Evolutionary conservation across 2,888 invertebrate species (phyloP).

Genomic region (Torymus tubicola): DNA sequence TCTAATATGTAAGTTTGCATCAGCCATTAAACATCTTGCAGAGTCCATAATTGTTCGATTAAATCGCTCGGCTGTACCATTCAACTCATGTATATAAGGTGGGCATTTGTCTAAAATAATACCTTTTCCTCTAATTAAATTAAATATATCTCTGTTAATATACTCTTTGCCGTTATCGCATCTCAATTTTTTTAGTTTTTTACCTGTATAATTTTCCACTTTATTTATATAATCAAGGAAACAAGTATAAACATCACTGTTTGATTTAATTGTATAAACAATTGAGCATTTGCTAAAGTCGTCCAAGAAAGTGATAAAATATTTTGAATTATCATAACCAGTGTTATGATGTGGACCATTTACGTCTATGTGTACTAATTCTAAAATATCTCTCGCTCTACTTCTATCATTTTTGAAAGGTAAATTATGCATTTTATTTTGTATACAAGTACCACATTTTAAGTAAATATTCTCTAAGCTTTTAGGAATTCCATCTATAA

Average conservation of each 20-base stretch:
- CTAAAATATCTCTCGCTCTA: background rate
- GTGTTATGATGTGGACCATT: background rate
- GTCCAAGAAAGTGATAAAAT: background rate
- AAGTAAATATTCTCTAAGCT: background rate
- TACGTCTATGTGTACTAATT: background rate
- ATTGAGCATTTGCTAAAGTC: background rate
- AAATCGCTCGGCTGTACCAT: no score
- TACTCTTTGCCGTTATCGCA: constrained; percentile 20
- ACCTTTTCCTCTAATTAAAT: background rate
- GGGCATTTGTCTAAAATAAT: background rate
- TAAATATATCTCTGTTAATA: constrained; percentile 7
- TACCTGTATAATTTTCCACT: background rate
- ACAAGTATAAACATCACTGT: background rate
- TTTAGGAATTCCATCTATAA: background rate
- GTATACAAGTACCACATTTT: constrained; percentile 1
- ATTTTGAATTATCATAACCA: background rate
- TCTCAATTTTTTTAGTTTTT: background rate
- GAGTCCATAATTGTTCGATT: background rate
- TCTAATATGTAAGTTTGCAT: background rate
- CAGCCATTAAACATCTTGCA: background rate
- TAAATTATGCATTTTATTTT: no score
- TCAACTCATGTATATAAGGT: no score
- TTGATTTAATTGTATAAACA: background rate
- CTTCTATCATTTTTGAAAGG: constrained; percentile 8
- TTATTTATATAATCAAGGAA: constrained; percentile 11